A percentile compares a stretch with the other conserved stretches of the same genome.
These are phyloP conservation scores for Enteromius unitaeniatus DNA, from an alignment of 2,797 vertebrate genomes.

Conservation along the genomic window DNA sequence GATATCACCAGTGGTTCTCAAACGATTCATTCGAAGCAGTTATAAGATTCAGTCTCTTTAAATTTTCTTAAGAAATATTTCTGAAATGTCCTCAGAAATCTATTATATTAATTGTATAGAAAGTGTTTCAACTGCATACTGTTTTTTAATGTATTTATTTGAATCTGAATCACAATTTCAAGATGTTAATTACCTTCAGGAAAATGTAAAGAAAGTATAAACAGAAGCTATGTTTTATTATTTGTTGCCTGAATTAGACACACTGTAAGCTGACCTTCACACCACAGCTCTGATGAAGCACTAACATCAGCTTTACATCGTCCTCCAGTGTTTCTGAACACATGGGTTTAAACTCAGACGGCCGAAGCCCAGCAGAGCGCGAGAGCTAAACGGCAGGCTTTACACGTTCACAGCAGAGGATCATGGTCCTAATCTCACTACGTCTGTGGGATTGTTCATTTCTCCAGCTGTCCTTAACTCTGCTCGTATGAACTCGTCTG, in stretches of 20 bases:
- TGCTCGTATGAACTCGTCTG: slow-evolving; percentile 2
- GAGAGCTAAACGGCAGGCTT: not conserved
- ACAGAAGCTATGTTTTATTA: not conserved
- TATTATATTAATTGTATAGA: too few relatives aligned
- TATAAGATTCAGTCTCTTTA: too few relatives aligned
- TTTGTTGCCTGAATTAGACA: not conserved
- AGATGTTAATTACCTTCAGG: not conserved
- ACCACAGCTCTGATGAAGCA: not conserved
- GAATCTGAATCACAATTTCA: not conserved
- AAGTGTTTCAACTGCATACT: too few relatives aligned
- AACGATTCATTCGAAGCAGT: too few relatives aligned
- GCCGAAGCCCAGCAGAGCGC: not conserved
- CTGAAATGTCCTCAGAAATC: too few relatives aligned
- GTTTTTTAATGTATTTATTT: too few relatives aligned
- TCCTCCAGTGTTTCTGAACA: not conserved
- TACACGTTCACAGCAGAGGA: slow-evolving; percentile 36
- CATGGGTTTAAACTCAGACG: not conserved
- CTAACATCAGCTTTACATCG: not conserved
- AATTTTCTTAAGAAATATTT: too few relatives aligned
- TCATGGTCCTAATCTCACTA: slow-evolving; percentile 63
- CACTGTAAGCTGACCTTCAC: not conserved
- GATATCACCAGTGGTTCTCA: too few relatives aligned
- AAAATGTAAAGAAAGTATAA: not conserved
- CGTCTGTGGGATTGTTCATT: slow-evolving; percentile 62
- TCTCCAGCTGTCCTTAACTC: slow-evolving; percentile 54